A percentile compares a stretch with the other conserved stretches of the same genome.
Conservation (phyloP, 1,140 invertebrate species). For the Pissodes strobi region DNA sequence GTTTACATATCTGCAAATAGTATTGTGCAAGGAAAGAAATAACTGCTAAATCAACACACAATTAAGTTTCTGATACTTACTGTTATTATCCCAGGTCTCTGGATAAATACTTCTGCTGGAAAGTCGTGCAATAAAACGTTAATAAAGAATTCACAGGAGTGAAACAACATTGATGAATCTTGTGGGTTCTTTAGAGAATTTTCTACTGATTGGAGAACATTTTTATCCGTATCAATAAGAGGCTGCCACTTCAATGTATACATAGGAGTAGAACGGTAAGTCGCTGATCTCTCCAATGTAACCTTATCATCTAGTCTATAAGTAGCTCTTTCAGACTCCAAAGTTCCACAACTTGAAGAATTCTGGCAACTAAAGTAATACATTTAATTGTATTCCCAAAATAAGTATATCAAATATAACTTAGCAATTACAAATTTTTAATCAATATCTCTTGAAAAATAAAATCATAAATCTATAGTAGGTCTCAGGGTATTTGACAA, state of each 20-base stretch:
- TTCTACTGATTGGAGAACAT: slow-evolving; percentile 52
- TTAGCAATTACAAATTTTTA: too few relatives aligned
- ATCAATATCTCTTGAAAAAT: too few relatives aligned
- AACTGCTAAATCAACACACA: background rate
- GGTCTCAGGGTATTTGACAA: too few relatives aligned
- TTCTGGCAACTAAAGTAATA: too few relatives aligned
- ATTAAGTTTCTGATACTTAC: slow-evolving; percentile 59
- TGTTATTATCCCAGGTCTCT: slow-evolving; percentile 64
- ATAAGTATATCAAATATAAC: too few relatives aligned
- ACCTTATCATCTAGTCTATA: slow-evolving; percentile 20
- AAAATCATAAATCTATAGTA: too few relatives aligned
- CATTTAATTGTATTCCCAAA: too few relatives aligned
- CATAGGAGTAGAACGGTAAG: background rate
- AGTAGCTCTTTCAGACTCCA: slow-evolving; percentile 9
- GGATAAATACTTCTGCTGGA: slow-evolving; percentile 71
- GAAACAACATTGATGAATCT: slow-evolving; percentile 41
- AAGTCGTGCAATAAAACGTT: slow-evolving; percentile 71
- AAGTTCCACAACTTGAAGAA: background rate
- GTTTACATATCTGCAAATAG: slow-evolving; percentile 29
- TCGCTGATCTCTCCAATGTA: background rate
- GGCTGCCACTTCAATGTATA: slow-evolving; percentile 46
- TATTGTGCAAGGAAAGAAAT: background rate
- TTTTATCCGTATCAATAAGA: slow-evolving; percentile 49
- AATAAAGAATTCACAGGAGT: slow-evolving; percentile 65
- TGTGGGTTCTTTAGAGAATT: slow-evolving; percentile 44